Percentiles rank a stretch among this genome's conserved stretches.
Evolutionary conservation across 92 coral and sea anemone genomes (phyloP).

Genomic region (Actinostola sp.): DNA sequence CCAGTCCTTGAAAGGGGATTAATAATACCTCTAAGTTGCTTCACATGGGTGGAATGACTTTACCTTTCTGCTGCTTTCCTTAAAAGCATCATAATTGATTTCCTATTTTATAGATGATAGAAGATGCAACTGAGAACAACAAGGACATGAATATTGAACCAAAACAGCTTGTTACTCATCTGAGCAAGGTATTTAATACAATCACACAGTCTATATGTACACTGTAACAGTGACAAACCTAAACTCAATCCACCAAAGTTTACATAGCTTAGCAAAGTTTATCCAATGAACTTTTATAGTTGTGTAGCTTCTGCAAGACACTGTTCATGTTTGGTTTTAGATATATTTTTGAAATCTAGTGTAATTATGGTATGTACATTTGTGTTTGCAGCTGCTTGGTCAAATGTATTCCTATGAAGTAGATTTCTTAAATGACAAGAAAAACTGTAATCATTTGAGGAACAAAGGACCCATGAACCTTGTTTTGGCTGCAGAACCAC

Average conservation of each 20-base stretch:
- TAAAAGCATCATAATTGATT: background rate
- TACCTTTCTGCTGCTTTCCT: no score
- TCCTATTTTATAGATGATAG: background rate
- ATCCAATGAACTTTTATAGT: no score
- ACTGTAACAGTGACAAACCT: no score
- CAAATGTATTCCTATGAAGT: conserved; percentile 70
- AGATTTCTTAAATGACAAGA: conserved; percentile 69
- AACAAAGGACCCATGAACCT: conserved; percentile 39
- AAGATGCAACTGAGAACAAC: background rate
- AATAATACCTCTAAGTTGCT: no score
- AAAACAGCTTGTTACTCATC: background rate
- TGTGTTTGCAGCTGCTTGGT: conserved; percentile 57
- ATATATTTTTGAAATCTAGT: no score
- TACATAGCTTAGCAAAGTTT: no score
- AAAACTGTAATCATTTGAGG: conserved; percentile 66
- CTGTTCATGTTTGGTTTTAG: no score
- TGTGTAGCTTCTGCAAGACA: no score
- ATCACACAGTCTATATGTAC: background rate
- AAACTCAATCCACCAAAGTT: no score
- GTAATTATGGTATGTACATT: background rate
- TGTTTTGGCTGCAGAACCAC: conserved; percentile 89
- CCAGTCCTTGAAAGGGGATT: no score
- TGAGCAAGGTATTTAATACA: conserved; percentile 2
- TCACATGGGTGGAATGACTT: no score
- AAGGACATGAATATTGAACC: conserved; percentile 9